phyloP scores from a whole-genome alignment of 2,888 invertebrate species.

The Chamaedrilus cognettii region DNA sequence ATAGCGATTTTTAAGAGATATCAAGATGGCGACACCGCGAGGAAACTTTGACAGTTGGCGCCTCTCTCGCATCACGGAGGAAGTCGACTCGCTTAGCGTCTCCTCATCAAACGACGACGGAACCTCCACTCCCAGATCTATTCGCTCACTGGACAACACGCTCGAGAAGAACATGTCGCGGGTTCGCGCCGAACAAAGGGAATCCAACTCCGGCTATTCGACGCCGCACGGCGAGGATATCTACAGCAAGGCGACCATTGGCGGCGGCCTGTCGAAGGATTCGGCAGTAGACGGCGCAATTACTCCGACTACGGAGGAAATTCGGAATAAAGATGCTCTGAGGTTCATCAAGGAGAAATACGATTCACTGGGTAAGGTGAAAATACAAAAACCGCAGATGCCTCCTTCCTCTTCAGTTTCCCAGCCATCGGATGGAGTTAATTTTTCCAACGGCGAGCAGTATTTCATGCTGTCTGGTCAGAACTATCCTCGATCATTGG shows the following conservation, averaged over 20 bases:
- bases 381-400: conserved; percentile 12
- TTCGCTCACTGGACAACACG: neutral
- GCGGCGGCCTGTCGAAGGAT: neutral
- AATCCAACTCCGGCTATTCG: neutral
- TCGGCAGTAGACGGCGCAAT: neutral
- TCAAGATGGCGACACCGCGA: neutral
- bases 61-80: conserved; percentile 39
- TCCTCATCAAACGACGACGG: neutral
- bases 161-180: neutral
- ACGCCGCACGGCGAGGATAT: neutral
- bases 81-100: conserved; percentile 33
- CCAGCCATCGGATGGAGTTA: too few species aligned
- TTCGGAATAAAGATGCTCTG: conserved; percentile 41
- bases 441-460: too few species aligned
- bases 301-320: conserved; percentile 11
- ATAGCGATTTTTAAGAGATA: too few species aligned
- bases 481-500: neutral
- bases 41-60: conserved; percentile 29
- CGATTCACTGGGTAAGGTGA: conserved; percentile 46
- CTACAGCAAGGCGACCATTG: neutral
- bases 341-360: conserved; percentile 50
- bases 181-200: neutral
- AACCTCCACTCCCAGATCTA: conserved; percentile 10
- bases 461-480: neutral
- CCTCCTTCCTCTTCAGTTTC: neutral